Conservation (phyloP, 1,140 invertebrate species). For the Nasonia vitripennis region DNA sequence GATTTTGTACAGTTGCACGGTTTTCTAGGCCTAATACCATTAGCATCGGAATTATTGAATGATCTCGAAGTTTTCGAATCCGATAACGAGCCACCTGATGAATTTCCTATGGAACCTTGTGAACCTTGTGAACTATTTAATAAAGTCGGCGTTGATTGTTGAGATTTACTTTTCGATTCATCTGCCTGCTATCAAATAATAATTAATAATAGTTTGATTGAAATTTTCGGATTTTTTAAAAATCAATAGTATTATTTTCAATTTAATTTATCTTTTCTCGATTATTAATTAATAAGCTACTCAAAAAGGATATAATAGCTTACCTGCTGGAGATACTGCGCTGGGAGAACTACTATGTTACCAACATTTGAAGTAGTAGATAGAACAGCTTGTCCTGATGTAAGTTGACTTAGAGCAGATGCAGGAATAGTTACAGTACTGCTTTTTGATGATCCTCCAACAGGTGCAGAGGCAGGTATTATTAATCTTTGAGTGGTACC, state of each 20-base stretch:
- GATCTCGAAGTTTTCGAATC: conserved; percentile 66
- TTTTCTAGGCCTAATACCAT: conserved; percentile 88
- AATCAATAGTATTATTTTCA: conserved; percentile 7
- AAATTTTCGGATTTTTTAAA: background rate
- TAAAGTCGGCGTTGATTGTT: conserved; percentile 63
- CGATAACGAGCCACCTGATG: conserved; percentile 59
- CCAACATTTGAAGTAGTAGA: conserved; percentile 75
- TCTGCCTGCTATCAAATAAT: conserved; percentile 58
- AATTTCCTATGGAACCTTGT: conserved; percentile 62
- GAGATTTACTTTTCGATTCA: conserved; percentile 66
- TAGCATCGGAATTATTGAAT: conserved; percentile 75
- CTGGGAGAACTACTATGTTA: conserved; percentile 78
- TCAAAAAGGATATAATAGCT: conserved; percentile 9
- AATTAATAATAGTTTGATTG: conserved; percentile 30
- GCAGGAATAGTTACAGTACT: conserved; percentile 71
- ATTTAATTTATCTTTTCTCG: background rate
- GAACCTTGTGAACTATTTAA: conserved; percentile 66
- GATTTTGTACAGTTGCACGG: conserved; percentile 99
- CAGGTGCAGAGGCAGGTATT: conserved; percentile 69
- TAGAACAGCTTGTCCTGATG: conserved; percentile 76
- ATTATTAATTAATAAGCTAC: too few species aligned
- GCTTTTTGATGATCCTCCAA: conserved; percentile 64
- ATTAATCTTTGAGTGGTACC: conserved; percentile 68
- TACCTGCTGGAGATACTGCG: conserved; percentile 77
- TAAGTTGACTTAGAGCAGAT: conserved; percentile 73